Base-by-base conservation (phyloP, 2,888 invertebrate genomes). In the Quadriops clusia region DNA sequence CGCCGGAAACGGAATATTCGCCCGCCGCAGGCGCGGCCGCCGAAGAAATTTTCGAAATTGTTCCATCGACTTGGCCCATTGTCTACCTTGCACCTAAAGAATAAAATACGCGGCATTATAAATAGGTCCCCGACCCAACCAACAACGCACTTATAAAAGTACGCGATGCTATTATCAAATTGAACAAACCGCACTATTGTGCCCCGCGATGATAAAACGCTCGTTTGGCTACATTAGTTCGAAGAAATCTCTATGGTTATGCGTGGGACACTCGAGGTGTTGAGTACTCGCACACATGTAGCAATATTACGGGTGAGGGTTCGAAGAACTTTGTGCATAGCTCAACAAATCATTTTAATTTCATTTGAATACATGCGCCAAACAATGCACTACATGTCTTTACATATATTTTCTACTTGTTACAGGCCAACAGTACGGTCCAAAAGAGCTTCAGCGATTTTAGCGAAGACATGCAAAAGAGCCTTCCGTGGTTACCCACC, bases 401-500 rank as follows among this genome's bases (percentile, higher is more conserved):
- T n/a, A n/a, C n/a, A n/a, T n/a, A n/a, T n/a, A n/a, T n/a, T n/a
- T n/a, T n/a, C n/a, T n/a, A n/a, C 44, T 53, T 47, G 47, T 63
- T 60, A 8, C 61, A 70, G 69, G 61, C 63, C 32, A 53, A 52
- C 40, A 46, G 53, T 39, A 63, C 58, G 4, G 68, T 67, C 51
- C 58, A 58, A 34, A 54, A 50, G 36, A 56, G 60, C 35, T 59
- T 58, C 34, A 41, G n/a, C n/a, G n/a, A n/a, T n/a, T n/a, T n/a
- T n/a, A 11, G 11, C 11, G 11, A 11, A 9, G 9, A 21, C 5
- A 9, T 10, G 21, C 9, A 21, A 4, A 9, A 21, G 2, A 21
- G 21, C 6, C 11, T 10, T 21, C 21, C 21, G 9, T 21, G 21
- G 21, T 21, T 21, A 5, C 67, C 67, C 6, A 54, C 53, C 8